Percentiles rank a stretch among this genome's conserved stretches.
Conservation (phyloP, 2,797 vertebrate genomes). For the Rhabdophis nuchalis region DNA sequence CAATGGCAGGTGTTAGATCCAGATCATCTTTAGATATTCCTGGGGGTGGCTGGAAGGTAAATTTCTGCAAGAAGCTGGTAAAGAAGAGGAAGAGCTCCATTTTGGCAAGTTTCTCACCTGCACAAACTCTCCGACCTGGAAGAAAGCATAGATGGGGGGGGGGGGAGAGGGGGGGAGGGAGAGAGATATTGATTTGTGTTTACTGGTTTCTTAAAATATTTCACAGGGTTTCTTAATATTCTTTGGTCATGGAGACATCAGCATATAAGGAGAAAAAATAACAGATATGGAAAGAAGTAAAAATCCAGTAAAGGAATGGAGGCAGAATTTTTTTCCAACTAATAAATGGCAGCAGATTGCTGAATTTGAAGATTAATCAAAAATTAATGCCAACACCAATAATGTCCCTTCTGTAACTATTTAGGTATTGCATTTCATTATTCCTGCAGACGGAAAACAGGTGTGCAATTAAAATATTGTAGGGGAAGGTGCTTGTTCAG, state of each 20-base stretch:
- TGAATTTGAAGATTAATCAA: neutral
- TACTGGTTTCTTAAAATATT: too few relatives aligned
- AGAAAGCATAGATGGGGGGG: neutral
- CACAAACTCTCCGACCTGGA: neutral
- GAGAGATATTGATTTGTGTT: too few relatives aligned
- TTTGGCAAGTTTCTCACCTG: constrained; percentile 35
- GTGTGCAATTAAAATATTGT: neutral
- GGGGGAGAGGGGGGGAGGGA: too few relatives aligned
- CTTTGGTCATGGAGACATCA: too few relatives aligned
- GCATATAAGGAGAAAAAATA: too few relatives aligned
- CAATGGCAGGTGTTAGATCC: neutral
- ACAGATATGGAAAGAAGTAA: too few relatives aligned
- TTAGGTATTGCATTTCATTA: too few relatives aligned
- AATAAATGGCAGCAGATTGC: neutral
- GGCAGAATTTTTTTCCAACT: neutral
- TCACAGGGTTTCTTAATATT: too few relatives aligned
- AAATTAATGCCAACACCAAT: neutral
- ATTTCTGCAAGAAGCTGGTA: constrained; percentile 1
- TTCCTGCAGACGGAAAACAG: neutral
- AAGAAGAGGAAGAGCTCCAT: constrained; percentile 28
- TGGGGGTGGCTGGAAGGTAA: neutral
- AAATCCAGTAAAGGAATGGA: too few relatives aligned
- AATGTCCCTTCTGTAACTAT: neutral
- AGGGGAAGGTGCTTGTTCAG: neutral
- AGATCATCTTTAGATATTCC: neutral